Evolutionary conservation across 2,797 vertebrate species (phyloP).

Genomic region (Coilia nasus): DNA sequence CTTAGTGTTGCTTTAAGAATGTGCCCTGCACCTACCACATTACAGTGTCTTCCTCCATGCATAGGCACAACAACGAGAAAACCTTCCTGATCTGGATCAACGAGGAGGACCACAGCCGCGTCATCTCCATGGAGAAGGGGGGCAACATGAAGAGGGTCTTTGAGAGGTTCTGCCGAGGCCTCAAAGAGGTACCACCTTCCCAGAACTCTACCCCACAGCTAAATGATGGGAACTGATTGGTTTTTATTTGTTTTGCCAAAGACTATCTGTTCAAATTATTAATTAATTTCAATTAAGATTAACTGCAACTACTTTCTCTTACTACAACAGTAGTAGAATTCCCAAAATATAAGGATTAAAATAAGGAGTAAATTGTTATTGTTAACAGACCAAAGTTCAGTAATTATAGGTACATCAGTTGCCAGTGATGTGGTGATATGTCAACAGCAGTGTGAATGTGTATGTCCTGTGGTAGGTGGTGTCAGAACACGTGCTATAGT

Average conservation of each 20-base stretch:
- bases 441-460: no score
- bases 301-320: neutral
- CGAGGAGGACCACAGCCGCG: slow-evolving; percentile 84
- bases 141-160: slow-evolving; percentile 87
- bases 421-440: neutral
- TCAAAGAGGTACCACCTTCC: slow-evolving; percentile 74
- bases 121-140: slow-evolving; percentile 87
- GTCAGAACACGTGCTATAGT: no score
- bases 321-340: neutral
- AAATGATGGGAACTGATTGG: neutral
- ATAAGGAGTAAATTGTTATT: neutral
- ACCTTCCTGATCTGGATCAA: slow-evolving; percentile 87
- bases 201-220: neutral
- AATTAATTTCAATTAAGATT: neutral
- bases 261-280: neutral
- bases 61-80: slow-evolving; percentile 85
- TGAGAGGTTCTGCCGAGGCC: slow-evolving; percentile 83
- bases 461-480: no score
- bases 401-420: neutral
- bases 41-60: slow-evolving; percentile 16
- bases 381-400: neutral
- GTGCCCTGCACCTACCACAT: neutral
- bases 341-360: neutral
- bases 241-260: neutral
- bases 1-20: neutral